A percentile compares a stretch with the other conserved stretches of the same genome.
Conservation (phyloP, 1,140 invertebrate species). For the Drosophila nannoptera region DNA sequence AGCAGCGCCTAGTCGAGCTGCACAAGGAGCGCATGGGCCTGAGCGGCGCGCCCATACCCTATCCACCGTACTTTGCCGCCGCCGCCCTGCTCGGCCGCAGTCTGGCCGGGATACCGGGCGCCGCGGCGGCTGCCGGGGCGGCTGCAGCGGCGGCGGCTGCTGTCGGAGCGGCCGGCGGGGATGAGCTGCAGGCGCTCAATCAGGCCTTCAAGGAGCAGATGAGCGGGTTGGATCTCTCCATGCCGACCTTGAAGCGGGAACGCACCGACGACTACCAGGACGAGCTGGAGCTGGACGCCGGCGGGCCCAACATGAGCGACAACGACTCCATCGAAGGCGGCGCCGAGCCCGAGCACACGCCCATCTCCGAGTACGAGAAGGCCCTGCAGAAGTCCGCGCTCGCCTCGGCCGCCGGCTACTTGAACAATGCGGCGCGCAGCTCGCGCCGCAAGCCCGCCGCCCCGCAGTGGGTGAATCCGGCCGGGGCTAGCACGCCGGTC, state of each 20-base stretch:
- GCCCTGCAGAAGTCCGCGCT: slow-evolving; percentile 71
- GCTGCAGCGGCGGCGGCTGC: slow-evolving; percentile 77
- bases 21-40: slow-evolving; percentile 89
- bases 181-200: slow-evolving; percentile 80
- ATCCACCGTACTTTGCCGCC: slow-evolving; percentile 87
- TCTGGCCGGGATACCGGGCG: slow-evolving; percentile 79
- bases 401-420: slow-evolving; percentile 59
- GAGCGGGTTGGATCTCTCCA: slow-evolving; percentile 89
- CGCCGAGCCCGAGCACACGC: slow-evolving; percentile 74
- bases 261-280: slow-evolving; percentile 86
- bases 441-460: slow-evolving; percentile 92
- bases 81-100: slow-evolving; percentile 85
- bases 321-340: slow-evolving; percentile 85
- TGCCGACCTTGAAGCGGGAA: slow-evolving; percentile 86
- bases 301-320: slow-evolving; percentile 88
- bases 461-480: slow-evolving; percentile 97
- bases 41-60: slow-evolving; percentile 84
- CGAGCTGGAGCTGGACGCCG: slow-evolving; percentile 81
- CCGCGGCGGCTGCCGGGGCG: slow-evolving; percentile 81
- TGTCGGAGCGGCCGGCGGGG: slow-evolving; percentile 73
- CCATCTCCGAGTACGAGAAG: slow-evolving; percentile 80
- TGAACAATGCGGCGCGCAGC: slow-evolving; percentile 65
- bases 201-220: slow-evolving; percentile 87
- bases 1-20: slow-evolving; percentile 91
- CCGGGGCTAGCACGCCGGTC: slow-evolving; percentile 73